Base-by-base conservation (phyloP, 1,140 invertebrate genomes). In the Bombus terrestris region DNA sequence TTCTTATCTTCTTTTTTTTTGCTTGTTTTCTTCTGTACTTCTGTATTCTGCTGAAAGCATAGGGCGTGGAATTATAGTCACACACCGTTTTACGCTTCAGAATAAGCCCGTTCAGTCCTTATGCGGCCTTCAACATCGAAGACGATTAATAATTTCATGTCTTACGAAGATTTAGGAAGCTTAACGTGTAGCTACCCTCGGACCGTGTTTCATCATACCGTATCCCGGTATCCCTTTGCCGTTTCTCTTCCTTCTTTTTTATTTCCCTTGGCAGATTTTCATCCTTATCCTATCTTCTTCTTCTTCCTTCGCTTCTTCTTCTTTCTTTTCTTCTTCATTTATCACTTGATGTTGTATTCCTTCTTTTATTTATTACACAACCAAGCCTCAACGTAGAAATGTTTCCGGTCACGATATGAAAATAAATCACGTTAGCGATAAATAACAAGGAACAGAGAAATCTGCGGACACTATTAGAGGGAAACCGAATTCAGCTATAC, bases 181-280 rank as follows among this genome's bases (percentile, higher is more conserved):
- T 75, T 72, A 68, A 88, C 87, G 95, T 95, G 95, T 95, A 95
- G 94, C 95, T 93, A 88, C 95, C 93, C 94, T 94, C 92, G 92
- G 93, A 90, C 89, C 89, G 87, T 91, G 83, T 43, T 90, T 72
- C 86, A 93, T 92, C 92, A 92, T 94, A 92, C 93, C 92, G 59
- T 28, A 62, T 81, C 69, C 88, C 88, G 76, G 74, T 82, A 68
- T 83, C 79, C 86, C 89, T 85, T 85, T 75, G 35, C 35, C 62
- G 35, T 37, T 87, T 35, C 53, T 69, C 25, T 64, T 83, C 28
- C 59, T 8, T 18, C 22, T 72, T 41, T 37, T n/a, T 22, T 15
- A 13, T 71, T 79, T 37, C 13, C 32, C 9, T 39, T 80, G 15
- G 53, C 62, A 41, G 35, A 82, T 79, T n/a, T 77, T 62, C 25